Percentiles rank a stretch among this genome's conserved stretches.
Evolutionary conservation across 2,113 vertebrate genomes (phyloP).

Genomic region (Empidonax alnorum): DNA sequence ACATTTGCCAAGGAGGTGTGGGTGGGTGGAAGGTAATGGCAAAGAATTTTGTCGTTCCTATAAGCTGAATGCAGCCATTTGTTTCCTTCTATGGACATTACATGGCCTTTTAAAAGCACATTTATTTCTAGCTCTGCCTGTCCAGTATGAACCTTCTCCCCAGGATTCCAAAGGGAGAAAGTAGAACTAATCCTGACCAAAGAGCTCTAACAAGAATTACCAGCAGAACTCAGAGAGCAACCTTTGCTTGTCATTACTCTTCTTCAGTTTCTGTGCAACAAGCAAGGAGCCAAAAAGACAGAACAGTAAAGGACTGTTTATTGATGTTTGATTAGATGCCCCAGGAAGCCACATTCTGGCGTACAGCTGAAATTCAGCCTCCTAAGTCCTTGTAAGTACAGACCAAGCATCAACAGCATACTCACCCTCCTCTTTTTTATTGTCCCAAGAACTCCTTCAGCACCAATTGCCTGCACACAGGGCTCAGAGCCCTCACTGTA

Average conservation of each 20-base stretch:
- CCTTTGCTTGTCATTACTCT: not conserved
- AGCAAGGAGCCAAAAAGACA: not conserved
- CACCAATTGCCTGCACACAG: not conserved
- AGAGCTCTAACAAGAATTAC: not conserved
- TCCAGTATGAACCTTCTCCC: not conserved
- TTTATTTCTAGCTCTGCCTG: slow-evolving; percentile 23
- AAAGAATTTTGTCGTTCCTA: not conserved
- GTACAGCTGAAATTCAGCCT: not conserved
- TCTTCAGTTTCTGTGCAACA: not conserved
- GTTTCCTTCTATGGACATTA: not conserved
- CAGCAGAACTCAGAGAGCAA: not conserved
- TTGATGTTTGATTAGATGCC: not conserved
- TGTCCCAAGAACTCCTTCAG: not conserved
- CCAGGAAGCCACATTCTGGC: not conserved
- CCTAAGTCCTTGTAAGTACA: not conserved
- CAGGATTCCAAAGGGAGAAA: not conserved
- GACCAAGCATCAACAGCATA: not conserved
- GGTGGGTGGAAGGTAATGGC: not conserved
- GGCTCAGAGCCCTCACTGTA: not conserved
- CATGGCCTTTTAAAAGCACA: not conserved
- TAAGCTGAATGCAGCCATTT: slow-evolving; percentile 11
- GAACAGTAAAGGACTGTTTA: not conserved
- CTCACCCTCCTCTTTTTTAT: not conserved
- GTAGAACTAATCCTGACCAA: not conserved
- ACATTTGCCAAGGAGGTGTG: not conserved